A percentile compares a stretch with the other conserved stretches of the same genome.
Evolutionary conservation across 2,888 invertebrate genomes (phyloP).

Genomic region (Phymatocera aterrima): DNA sequence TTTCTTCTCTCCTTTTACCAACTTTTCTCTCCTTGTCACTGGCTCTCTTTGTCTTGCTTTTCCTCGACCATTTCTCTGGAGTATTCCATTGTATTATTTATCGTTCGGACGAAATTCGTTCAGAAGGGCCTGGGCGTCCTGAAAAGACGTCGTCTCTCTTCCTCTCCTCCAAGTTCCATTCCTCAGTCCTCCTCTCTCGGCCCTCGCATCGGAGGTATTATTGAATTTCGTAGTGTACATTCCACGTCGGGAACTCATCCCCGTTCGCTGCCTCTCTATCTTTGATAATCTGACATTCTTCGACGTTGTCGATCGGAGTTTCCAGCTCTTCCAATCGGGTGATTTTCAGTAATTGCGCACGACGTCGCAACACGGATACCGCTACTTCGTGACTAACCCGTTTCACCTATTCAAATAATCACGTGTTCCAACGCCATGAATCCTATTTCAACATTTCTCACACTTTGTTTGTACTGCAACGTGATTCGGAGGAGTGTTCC

Average conservation of each 20-base stretch:
- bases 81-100: slow-evolving; percentile 57
- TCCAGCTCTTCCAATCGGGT: not conserved
- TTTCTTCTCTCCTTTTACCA: not conserved
- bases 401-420: too few species aligned
- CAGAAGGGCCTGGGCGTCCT: slow-evolving; percentile 47
- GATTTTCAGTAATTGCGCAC: slow-evolving; percentile 37
- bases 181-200: slow-evolving; percentile 40
- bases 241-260: slow-evolving; percentile 45
- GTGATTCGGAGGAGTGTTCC: not conserved
- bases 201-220: slow-evolving; percentile 49
- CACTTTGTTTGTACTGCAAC: too few species aligned
- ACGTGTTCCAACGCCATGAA: too few species aligned
- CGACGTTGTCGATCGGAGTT: slow-evolving; percentile 40
- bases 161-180: slow-evolving; percentile 29
- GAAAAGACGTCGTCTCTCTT: slow-evolving; percentile 49
- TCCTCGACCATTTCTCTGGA: slow-evolving; percentile 43
- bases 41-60: slow-evolving; percentile 37
- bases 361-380: not conserved
- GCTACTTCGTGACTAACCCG: not conserved
- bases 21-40: slow-evolving; percentile 1
- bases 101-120: slow-evolving; percentile 61
- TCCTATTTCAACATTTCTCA: too few species aligned
- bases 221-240: slow-evolving; percentile 54
- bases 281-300: slow-evolving; percentile 59
- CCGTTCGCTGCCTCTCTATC: slow-evolving; percentile 9